Evolutionary conservation across 2,113 vertebrate genomes (phyloP).

Genomic region (Fulica atra): DNA sequence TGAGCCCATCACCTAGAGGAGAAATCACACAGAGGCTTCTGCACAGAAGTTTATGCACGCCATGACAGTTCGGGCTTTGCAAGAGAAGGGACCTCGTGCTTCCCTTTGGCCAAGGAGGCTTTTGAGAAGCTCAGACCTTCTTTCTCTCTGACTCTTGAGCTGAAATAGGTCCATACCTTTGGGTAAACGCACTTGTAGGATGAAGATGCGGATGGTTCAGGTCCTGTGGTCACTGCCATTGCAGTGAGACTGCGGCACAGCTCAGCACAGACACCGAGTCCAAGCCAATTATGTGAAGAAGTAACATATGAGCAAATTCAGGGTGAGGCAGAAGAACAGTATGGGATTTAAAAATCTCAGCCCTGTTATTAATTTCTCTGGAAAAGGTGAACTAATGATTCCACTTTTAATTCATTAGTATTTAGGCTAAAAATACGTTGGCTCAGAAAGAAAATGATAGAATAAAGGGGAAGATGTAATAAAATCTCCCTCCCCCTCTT

Average conservation of each 20-base stretch:
- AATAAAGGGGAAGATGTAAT: slow-evolving; percentile 21
- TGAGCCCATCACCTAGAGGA: background rate
- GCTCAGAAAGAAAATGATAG: background rate
- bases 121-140: background rate
- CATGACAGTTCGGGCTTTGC: background rate
- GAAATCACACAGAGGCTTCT: background rate
- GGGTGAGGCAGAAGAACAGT: background rate
- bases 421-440: slow-evolving; percentile 29
- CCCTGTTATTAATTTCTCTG: slow-evolving; percentile 34
- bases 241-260: background rate
- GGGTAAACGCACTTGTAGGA: background rate
- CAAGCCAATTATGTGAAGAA: background rate
- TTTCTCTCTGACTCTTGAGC: background rate
- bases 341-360: slow-evolving; percentile 47
- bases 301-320: background rate
- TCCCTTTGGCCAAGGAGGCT: background rate
- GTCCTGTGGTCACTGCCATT: background rate
- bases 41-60: background rate
- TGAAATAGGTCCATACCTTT: background rate
- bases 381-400: slow-evolving; percentile 29
- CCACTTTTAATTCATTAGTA: slow-evolving; percentile 39
- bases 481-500: background rate
- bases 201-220: background rate
- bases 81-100: background rate
- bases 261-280: background rate